Percentiles rank a stretch among this genome's conserved stretches.
These are phyloP conservation scores for Crenuchus spilurus DNA, from an alignment of 2,797 vertebrate species.

Conservation along the genomic window DNA sequence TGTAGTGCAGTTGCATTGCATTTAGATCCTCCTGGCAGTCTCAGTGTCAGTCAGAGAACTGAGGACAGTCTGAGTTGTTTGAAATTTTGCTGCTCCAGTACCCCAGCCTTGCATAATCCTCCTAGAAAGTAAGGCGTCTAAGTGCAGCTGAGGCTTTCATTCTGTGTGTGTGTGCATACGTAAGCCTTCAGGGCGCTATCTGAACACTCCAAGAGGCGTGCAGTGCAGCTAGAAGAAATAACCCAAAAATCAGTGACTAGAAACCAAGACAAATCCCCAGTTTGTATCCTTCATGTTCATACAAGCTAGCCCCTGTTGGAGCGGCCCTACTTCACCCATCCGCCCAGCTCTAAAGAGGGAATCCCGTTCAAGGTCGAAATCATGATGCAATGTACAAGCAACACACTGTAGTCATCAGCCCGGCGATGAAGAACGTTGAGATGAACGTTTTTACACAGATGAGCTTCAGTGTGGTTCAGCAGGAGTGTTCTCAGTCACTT, in stretches of 20 bases:
- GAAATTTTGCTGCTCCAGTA: constrained; percentile 15
- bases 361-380: constrained; percentile 19
- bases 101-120: constrained; percentile 27
- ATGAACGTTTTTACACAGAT: background rate
- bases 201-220: background rate
- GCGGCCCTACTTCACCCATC: constrained; percentile 6
- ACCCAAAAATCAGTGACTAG: constrained; percentile 75
- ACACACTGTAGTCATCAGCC: constrained; percentile 33
- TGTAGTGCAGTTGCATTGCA: background rate
- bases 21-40: background rate
- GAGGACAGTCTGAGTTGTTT: constrained; percentile 16
- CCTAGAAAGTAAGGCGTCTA: constrained; percentile 13
- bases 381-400: constrained; percentile 44
- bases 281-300: constrained; percentile 41
- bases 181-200: constrained; percentile 37
- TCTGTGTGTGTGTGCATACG: constrained; percentile 39
- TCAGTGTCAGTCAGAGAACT: constrained; percentile 5
- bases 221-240: constrained; percentile 51
- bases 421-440: background rate
- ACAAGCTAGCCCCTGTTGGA: constrained; percentile 27
- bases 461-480: background rate
- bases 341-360: constrained; percentile 7
- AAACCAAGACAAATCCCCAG: constrained; percentile 63
- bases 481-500: background rate
- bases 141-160: background rate